phyloP scores from a whole-genome alignment of 1,140 invertebrate genomes.

The Teleopsis dalmanni region DNA sequence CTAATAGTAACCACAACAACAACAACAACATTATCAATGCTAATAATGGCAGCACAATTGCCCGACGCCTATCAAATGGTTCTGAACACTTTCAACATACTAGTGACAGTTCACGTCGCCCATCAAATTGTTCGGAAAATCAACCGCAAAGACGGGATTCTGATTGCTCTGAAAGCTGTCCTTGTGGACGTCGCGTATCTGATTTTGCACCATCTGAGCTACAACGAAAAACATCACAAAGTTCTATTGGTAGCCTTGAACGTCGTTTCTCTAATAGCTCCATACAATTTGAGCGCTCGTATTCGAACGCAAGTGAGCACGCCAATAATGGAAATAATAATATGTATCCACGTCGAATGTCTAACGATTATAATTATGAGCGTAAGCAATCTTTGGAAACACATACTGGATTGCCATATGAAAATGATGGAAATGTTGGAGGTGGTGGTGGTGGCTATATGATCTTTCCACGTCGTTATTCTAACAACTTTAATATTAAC shows the following conservation, averaged over 20 bases:
- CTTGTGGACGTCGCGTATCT: slow-evolving; percentile 33
- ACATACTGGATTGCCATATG: slow-evolving; percentile 10
- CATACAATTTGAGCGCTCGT: slow-evolving; percentile 37
- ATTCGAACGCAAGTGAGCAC: slow-evolving; percentile 35
- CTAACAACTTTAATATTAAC: slow-evolving; percentile 31
- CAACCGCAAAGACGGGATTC: slow-evolving; percentile 33
- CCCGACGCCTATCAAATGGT: slow-evolving; percentile 35
- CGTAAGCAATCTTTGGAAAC: slow-evolving; percentile 25
- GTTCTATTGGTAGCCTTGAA: slow-evolving; percentile 35
- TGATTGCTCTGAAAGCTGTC: slow-evolving; percentile 40
- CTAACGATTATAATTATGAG: slow-evolving; percentile 36
- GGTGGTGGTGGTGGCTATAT: slow-evolving; percentile 38
- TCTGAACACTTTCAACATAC: slow-evolving; percentile 26
- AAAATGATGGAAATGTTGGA: slow-evolving; percentile 28
- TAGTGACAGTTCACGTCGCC: slow-evolving; percentile 25
- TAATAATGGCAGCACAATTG: slow-evolving; percentile 18
- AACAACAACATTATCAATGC: slow-evolving; percentile 7
- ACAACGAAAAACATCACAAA: slow-evolving; percentile 36
- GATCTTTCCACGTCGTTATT: slow-evolving; percentile 37
- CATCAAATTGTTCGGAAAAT: slow-evolving; percentile 37
- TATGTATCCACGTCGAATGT: slow-evolving; percentile 23
- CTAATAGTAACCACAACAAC: slow-evolving; percentile 9
- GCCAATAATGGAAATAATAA: slow-evolving; percentile 9
- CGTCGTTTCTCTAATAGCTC: slow-evolving; percentile 40
- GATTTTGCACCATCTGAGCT: slow-evolving; percentile 26